Evolutionary conservation across 2,797 vertebrate genomes (phyloP), one percentile per base, ranked within the genome.

Genomic region (Manis javanica): DNA sequence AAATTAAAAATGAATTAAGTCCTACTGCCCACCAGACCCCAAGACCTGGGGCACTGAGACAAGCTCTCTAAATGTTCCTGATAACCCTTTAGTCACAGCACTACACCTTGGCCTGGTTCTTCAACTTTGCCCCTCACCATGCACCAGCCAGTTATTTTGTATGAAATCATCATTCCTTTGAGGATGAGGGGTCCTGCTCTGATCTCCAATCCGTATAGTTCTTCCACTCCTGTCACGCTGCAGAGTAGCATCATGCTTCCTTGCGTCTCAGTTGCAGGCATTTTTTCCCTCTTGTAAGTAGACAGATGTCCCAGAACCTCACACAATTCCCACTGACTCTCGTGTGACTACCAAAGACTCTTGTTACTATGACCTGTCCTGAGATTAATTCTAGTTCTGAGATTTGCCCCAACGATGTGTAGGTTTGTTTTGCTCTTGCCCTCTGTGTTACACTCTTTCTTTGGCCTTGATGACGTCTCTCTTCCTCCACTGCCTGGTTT

Each of bases 361-460:
- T 68, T 68, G 15, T 29, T 12, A 39, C 75, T 31, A 3, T 68
- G 49, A 5, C 64, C 59, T 68, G 29, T 82, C 42, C 31, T 83
- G 5, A 68, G n/a, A 42, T 78, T 79, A 63, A 68, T 53, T 94
- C 53, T 86, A 21, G 29, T 64, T 55, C 55, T 86, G 72, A 86
- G 49, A 7, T 78, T 34, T 92, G 26, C 29, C 21, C 68, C 26
- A 79, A 61, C 12, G n/a, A 37, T n/a, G 18, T 9, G 21, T 59
- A 49, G 64, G 19, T 39, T 51, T 82, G 23, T 49, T 59, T 91
- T 74, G 37, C 7, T 23, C 75, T 82, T 68, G 6, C 16, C 19
- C 21, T 51, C 49, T 87, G 57, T 74, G 12, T n/a, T 66, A 15
- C 42, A 59, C 34, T 53, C 26, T 51, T 49, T 74, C 68, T 59